Conservation (phyloP, 2,888 invertebrate genomes). For the Protophormia terraenovae region DNA sequence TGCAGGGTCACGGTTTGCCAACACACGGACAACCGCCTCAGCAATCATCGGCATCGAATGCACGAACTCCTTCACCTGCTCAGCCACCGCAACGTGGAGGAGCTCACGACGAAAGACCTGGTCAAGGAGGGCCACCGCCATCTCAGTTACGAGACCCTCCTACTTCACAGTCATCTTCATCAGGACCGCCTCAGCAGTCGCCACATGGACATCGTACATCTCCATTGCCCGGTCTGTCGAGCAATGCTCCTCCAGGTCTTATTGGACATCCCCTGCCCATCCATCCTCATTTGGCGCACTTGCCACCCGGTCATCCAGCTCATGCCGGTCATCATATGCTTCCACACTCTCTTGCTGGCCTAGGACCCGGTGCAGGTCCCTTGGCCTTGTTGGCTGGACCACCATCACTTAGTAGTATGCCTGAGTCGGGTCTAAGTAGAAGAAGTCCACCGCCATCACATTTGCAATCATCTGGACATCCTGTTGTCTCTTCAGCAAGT, state of each 20-base stretch:
- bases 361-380: conserved; percentile 77
- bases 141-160: conserved; percentile 73
- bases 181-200: conserved; percentile 74
- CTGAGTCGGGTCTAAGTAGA: conserved; percentile 78
- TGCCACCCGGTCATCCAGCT: conserved; percentile 78
- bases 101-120: conserved; percentile 73
- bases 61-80: conserved; percentile 80
- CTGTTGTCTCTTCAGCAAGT: conserved; percentile 73
- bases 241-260: conserved; percentile 76
- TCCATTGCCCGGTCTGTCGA: conserved; percentile 78
- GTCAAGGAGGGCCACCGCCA: conserved; percentile 52
- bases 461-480: conserved; percentile 74
- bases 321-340: conserved; percentile 81
- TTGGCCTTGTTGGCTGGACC: conserved; percentile 78
- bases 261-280: conserved; percentile 80
- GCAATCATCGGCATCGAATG: conserved; percentile 72
- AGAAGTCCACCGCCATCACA: conserved; percentile 80
- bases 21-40: conserved; percentile 75
- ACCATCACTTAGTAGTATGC: conserved; percentile 76
- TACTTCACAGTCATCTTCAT: conserved; percentile 73
- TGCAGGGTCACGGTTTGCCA: conserved; percentile 50
- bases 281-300: conserved; percentile 79
- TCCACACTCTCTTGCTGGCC: conserved; percentile 77
- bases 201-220: conserved; percentile 79
- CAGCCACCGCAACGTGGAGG: conserved; percentile 75